Evolutionary conservation across 1,140 invertebrate species (phyloP), one percentile per base, ranked within the genome.

Genomic region (Drosophila ogumai): DNA sequence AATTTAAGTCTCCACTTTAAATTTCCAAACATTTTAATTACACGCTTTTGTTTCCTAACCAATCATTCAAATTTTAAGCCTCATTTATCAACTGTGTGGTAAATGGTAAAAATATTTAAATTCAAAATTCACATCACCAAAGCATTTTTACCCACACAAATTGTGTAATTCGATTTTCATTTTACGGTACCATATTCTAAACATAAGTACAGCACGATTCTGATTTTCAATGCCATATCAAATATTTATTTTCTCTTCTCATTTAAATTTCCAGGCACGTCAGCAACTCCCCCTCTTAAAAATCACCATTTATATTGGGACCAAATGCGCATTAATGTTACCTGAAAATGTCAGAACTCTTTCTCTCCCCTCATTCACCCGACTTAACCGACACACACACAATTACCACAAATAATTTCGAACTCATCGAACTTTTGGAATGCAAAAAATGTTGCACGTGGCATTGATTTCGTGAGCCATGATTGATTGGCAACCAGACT

Each of bases 181-280:
- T 46, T 34, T 36, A 12, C 4, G 12, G 12, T 22, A 31, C 22
- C 43, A 66, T 47, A 64, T 38, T 68, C 19, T 43, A n/a, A 44
- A 17, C 36, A 54, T 54, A 49, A 49, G 44, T 49, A 40, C 15
- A 25, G 8, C 32, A 68, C 65, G 65, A 25, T 40, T 36, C 47
- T 73, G 69, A 72, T 72, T 72, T 72, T 59, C 43, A 71, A 71
- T 72, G 67, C n/a, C 54, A 25, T 57, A 58, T 31, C 9, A 55
- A 68, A 55, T 22, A 69, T 69, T 49, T 68, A 50, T 68, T 36
- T 44, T 25, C 32, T 38, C 15, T 10, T 32, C 44, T 41, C 36
- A 72, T 73, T 73, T 36, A 55, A 72, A 73, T 73, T 73, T 73
- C 69, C 67, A 72, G 43, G 66, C 69, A 73, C 69, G 69, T 73